These are phyloP conservation scores for Caenorhabditis zanzibari DNA, from an alignment of 2,888 invertebrate genomes.

Conservation along the genomic window DNA sequence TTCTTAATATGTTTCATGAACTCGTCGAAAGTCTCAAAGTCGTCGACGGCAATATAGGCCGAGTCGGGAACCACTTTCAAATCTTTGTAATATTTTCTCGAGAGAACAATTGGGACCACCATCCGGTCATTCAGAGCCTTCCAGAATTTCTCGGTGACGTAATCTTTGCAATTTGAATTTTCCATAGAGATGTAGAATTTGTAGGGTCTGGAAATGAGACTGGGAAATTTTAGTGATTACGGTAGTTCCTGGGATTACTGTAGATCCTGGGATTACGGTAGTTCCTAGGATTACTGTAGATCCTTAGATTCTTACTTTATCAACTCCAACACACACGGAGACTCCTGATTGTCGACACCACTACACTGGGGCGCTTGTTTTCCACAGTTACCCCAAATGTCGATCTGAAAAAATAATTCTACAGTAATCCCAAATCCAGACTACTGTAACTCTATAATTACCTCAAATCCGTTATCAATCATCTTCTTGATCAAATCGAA, in stretches of 20 bases:
- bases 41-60: constrained; percentile 71
- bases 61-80: constrained; percentile 67
- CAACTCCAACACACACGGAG: constrained; percentile 59
- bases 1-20: constrained; percentile 60
- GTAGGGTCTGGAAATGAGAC: constrained; percentile 57
- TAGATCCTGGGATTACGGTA: too few species aligned
- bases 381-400: constrained; percentile 63
- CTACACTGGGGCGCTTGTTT: constrained; percentile 44
- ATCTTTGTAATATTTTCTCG: constrained; percentile 68
- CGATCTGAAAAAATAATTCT: constrained; percentile 38
- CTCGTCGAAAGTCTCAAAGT: constrained; percentile 63
- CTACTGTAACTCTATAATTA: too few species aligned
- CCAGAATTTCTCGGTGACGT: constrained; percentile 77
- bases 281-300: background rate
- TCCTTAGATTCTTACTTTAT: constrained; percentile 50
- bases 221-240: background rate
- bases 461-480: constrained; percentile 48
- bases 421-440: constrained; percentile 2
- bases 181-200: constrained; percentile 76
- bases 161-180: constrained; percentile 74
- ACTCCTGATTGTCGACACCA: constrained; percentile 61
- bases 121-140: constrained; percentile 67
- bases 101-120: constrained; percentile 69
- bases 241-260: too few species aligned
- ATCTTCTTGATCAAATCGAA: constrained; percentile 59